Conservation (phyloP, 2,888 invertebrate genomes). For the Ditylenchus weischeri region DNA sequence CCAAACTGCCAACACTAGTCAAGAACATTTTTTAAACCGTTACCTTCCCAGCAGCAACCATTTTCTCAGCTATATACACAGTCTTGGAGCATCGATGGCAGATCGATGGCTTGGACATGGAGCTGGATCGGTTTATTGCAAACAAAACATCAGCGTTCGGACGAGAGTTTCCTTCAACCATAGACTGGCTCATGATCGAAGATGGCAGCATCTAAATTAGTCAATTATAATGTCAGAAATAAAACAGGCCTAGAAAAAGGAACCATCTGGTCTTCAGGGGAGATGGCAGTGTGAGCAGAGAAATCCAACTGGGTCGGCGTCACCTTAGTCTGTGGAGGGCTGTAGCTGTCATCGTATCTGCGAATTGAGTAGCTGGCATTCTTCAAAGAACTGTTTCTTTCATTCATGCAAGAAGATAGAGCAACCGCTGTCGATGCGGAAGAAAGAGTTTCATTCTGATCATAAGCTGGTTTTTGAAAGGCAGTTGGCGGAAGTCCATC, state of each 20-base stretch:
- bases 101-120: slow-evolving; percentile 11
- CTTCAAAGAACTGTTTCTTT: too few species aligned
- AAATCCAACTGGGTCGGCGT: too few species aligned
- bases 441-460: too few species aligned
- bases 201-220: background rate
- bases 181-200: background rate
- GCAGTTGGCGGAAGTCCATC: too few species aligned
- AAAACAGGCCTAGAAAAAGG: background rate
- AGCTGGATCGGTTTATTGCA: background rate
- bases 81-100: slow-evolving; percentile 22
- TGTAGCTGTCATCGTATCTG: slow-evolving; percentile 1
- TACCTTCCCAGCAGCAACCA: slow-evolving; percentile 23
- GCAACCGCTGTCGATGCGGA: too few species aligned
- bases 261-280: too few species aligned
- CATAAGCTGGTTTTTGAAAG: too few species aligned
- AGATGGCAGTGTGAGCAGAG: too few species aligned
- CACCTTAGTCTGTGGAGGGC: background rate
- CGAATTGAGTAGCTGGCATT: slow-evolving; percentile 3
- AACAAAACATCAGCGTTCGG: background rate
- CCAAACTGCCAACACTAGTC: background rate
- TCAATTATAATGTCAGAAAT: background rate
- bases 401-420: too few species aligned
- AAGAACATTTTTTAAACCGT: background rate
- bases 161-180: background rate
- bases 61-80: slow-evolving; percentile 24